A percentile compares a stretch with the other conserved stretches of the same genome.
phyloP scores from a whole-genome alignment of 2,797 vertebrate species.

The Melanotaenia pygmaea region DNA sequence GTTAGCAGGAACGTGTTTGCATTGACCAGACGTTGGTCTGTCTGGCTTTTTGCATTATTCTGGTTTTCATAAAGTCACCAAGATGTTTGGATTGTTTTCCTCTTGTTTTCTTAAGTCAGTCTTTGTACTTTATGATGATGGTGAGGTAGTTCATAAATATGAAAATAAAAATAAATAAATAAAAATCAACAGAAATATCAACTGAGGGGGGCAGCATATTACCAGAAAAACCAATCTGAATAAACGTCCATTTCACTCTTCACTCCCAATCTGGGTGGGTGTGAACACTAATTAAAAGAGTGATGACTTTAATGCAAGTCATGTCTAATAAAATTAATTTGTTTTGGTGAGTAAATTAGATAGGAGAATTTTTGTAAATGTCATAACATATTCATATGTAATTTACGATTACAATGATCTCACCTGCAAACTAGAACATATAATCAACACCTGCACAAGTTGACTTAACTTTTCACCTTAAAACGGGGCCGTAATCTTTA shows the following conservation, averaged over 20 bases:
- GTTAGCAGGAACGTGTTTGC: not conserved
- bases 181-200: not conserved
- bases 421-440: not conserved
- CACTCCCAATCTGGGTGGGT: not conserved
- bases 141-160: not conserved
- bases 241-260: not conserved
- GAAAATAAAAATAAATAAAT: not conserved
- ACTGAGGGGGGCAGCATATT: slow-evolving; percentile 6
- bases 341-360: not conserved
- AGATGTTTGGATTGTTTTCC: not conserved
- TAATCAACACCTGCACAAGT: not conserved
- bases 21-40: not conserved
- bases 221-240: not conserved
- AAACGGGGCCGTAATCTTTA: not conserved
- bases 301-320: not conserved
- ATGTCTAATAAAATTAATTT: not conserved
- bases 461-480: not conserved
- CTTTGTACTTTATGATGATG: not conserved
- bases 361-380: no score
- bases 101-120: not conserved
- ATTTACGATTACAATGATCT: not conserved
- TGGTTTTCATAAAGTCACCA: not conserved
- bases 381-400: not conserved
- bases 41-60: not conserved
- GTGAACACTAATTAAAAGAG: not conserved